Percentiles rank a stretch among this genome's conserved stretches.
Evolutionary conservation across 2,113 vertebrate species (phyloP).

Genomic region (Hirundichthys speculiger): DNA sequence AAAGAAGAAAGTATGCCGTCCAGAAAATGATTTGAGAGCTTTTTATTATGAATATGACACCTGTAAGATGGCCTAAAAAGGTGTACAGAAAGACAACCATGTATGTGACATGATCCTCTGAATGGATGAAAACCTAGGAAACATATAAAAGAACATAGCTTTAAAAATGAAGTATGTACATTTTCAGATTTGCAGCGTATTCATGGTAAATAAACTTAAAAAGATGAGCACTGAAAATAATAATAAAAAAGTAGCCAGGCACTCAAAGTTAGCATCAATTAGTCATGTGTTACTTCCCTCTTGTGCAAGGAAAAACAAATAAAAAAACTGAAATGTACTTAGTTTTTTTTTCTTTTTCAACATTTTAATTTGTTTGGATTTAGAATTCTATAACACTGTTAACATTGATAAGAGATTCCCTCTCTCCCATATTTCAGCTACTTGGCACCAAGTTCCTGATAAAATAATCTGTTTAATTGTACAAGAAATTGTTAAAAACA

Average conservation of each 20-base stretch:
- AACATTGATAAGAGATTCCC: slow-evolving; percentile 98
- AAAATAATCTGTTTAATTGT: slow-evolving; percentile 99
- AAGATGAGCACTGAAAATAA: slow-evolving; percentile 62
- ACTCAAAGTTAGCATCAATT: slow-evolving; percentile 99
- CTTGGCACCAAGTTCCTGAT: slow-evolving; percentile 99
- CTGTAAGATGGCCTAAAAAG: slow-evolving; percentile 96
- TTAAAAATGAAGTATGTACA: slow-evolving; percentile 99
- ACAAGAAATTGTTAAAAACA: slow-evolving; percentile 99
- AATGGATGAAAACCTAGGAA: slow-evolving; percentile 93
- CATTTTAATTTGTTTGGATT: slow-evolving; percentile 97
- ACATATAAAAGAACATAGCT: slow-evolving; percentile 98
- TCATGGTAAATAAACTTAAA: slow-evolving; percentile 93
- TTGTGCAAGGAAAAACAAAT: slow-evolving; percentile 42
- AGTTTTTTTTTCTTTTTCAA: slow-evolving; percentile 90
- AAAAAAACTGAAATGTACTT: slow-evolving; percentile 93
- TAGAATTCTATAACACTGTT: slow-evolving; percentile 99
- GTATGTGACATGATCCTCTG: slow-evolving; percentile 88
- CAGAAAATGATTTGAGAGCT: slow-evolving; percentile 96
- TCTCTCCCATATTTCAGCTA: slow-evolving; percentile 94
- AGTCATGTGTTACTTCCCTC: slow-evolving; percentile 78
- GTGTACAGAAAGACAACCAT: slow-evolving; percentile 98
- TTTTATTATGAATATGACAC: slow-evolving; percentile 99
- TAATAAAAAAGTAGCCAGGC: slow-evolving; percentile 90
- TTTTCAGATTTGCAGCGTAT: slow-evolving; percentile 98
- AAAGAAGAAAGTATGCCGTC: slow-evolving; percentile 95